Evolutionary conservation across 1,140 invertebrate genomes (phyloP).

Genomic region (Bicyclus anynana): DNA sequence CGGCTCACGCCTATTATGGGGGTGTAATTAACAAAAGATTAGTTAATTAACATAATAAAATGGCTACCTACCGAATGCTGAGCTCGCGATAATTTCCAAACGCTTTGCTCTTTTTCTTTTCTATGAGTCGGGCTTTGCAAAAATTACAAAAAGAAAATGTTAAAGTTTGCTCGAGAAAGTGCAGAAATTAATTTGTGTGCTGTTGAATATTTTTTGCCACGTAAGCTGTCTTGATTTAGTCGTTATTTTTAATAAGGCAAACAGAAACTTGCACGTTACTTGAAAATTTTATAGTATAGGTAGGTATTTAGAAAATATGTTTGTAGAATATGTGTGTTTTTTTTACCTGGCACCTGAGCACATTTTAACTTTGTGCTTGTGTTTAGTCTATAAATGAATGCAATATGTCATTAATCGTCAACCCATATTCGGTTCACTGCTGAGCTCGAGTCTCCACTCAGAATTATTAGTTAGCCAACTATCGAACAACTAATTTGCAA

Average conservation of each 20-base stretch:
- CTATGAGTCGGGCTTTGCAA: slow-evolving; percentile 8
- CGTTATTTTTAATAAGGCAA: neutral
- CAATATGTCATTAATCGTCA: too few species aligned
- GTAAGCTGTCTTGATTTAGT: neutral
- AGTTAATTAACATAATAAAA: neutral
- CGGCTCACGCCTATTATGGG: too few species aligned
- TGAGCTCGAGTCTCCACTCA: too few species aligned
- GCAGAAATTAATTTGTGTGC: slow-evolving; percentile 24
- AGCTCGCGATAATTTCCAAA: neutral
- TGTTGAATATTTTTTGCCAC: neutral
- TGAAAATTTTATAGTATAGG: neutral
- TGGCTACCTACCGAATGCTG: too few species aligned
- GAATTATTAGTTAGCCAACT: too few species aligned
- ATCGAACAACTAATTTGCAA: too few species aligned
- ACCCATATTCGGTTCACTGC: too few species aligned
- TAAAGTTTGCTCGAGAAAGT: slow-evolving; percentile 21
- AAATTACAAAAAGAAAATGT: slow-evolving; percentile 17
- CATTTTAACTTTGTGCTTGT: too few species aligned
- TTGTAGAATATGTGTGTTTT: too few species aligned
- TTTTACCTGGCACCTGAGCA: too few species aligned
- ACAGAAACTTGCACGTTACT: neutral
- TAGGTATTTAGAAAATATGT: too few species aligned
- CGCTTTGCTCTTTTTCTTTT: slow-evolving; percentile 4
- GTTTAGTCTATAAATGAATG: too few species aligned
- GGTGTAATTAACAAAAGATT: neutral